Evolutionary conservation across 2,888 invertebrate genomes (phyloP), one percentile per base, ranked within the genome.

Genomic region (Oxycera nigricornis): DNA sequence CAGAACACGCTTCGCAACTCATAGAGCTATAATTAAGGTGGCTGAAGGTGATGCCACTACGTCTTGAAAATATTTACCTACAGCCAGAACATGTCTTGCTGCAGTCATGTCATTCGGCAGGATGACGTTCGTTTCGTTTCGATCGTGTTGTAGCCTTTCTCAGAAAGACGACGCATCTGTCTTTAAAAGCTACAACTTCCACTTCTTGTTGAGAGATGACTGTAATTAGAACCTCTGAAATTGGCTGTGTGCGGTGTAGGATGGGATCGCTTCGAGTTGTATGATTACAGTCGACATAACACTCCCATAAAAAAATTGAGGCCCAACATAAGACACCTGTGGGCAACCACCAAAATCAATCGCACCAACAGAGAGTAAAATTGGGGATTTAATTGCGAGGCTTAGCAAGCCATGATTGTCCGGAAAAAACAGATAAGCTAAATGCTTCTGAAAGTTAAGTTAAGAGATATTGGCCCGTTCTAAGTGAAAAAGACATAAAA

Each of bases 11-110:
- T 72, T 52, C 72, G 65, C 59, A 59, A 65, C 20, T 67, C 62
- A 62, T 62, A 62, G 75, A 65, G 57, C 61, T 65, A 75, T 65
- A 72, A 75, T 75, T 72, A 72, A 72, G 72, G 75, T 72, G 75
- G 70, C 22, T 50, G 11, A 30, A 68, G 68, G 52, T 68, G 68
- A 62, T 68, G 20, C 52, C 62, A 62, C 35, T 62, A 50, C 30
- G 46, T 68, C 68, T 68, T 50, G n/a, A 14, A 11, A 68, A 68
- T 52, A 52, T 52, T 52, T 50, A 24, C 68, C 52, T 41, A 67
- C 39, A 68, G 50, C 11, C 52, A 6, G 2, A 35, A 62, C 35
- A 35, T 62, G 35, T 35, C 35, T 35, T 62, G 20, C 22, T 24
- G 55, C 39, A 62, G 62, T 39, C 68, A 50, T 68, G 50, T 68